Evolutionary conservation across 2,113 vertebrate genomes (phyloP).

Genomic region (Cromileptes altivelis): DNA sequence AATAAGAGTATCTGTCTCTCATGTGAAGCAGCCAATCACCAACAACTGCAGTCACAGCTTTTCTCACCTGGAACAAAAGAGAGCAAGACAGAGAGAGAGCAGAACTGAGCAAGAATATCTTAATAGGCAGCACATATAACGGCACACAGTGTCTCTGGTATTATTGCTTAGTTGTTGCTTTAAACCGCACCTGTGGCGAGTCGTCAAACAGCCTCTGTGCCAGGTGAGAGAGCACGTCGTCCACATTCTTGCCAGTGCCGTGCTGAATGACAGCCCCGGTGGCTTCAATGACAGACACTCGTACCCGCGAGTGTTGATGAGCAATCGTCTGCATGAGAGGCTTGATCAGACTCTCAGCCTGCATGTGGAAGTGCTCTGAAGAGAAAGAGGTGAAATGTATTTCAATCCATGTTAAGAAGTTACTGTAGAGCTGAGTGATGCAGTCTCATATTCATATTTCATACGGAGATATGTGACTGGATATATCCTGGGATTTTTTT

Average conservation of each 20-base stretch:
- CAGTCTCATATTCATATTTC: not conserved
- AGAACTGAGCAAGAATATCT: not conserved
- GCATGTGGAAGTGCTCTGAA: slow-evolving; percentile 95
- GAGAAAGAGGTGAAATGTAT: slow-evolving; percentile 12
- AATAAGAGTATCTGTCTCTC: slow-evolving; percentile 94
- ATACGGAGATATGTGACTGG: not conserved
- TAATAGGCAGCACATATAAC: not conserved
- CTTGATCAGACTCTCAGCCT: slow-evolving; percentile 91
- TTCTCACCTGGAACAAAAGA: slow-evolving; percentile 87
- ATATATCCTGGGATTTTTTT: not conserved
- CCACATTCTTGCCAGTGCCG: slow-evolving; percentile 89
- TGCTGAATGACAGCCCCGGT: slow-evolving; percentile 91
- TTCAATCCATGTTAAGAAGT: not conserved
- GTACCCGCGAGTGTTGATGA: slow-evolving; percentile 94
- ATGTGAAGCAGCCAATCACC: slow-evolving; percentile 92
- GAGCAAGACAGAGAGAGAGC: not conserved
- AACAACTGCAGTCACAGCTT: slow-evolving; percentile 87
- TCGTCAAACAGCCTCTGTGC: slow-evolving; percentile 96
- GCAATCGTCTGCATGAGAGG: slow-evolving; percentile 93
- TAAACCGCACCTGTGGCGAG: slow-evolving; percentile 89
- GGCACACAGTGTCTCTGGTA: not conserved
- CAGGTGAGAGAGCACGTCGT: slow-evolving; percentile 94
- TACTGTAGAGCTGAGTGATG: not conserved
- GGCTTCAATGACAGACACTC: slow-evolving; percentile 90
- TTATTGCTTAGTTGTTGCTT: not conserved